Evolutionary conservation across 2,113 vertebrate species (phyloP).

Genomic region (Pedetes capensis): DNA sequence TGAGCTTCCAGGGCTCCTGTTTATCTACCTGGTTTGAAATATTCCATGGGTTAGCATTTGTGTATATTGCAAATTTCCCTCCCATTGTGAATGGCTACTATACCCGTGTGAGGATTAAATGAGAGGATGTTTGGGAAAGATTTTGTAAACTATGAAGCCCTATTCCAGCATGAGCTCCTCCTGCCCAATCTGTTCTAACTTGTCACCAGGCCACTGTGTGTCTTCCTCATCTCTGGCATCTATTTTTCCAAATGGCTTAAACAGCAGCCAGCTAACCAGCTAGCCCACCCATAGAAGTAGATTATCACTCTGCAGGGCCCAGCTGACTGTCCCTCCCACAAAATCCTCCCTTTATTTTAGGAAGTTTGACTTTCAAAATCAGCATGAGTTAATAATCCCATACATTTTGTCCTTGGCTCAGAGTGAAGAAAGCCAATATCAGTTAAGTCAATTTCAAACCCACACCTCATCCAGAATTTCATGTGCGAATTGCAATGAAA

Average conservation of each 20-base stretch:
- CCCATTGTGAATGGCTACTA: background rate
- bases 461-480: conserved; percentile 52
- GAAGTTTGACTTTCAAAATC: conserved; percentile 19
- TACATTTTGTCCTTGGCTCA: background rate
- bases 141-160: background rate
- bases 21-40: background rate
- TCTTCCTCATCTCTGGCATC: background rate
- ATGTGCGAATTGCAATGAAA: conserved; percentile 43
- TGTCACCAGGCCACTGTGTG: background rate
- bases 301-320: background rate
- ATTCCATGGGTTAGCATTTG: background rate
- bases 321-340: background rate
- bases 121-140: background rate
- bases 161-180: background rate
- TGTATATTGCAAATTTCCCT: background rate
- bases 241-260: background rate
- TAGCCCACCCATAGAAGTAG: background rate
- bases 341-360: background rate
- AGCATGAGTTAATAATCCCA: background rate
- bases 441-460: conserved; percentile 40
- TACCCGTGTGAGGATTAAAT: background rate
- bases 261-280: background rate
- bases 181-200: background rate
- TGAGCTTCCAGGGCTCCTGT: background rate
- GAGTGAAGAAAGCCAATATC: background rate